A percentile compares a stretch with the other conserved stretches of the same genome.
phyloP scores from a whole-genome alignment of 2,113 vertebrate species.

The Hypanus sabinus region DNA sequence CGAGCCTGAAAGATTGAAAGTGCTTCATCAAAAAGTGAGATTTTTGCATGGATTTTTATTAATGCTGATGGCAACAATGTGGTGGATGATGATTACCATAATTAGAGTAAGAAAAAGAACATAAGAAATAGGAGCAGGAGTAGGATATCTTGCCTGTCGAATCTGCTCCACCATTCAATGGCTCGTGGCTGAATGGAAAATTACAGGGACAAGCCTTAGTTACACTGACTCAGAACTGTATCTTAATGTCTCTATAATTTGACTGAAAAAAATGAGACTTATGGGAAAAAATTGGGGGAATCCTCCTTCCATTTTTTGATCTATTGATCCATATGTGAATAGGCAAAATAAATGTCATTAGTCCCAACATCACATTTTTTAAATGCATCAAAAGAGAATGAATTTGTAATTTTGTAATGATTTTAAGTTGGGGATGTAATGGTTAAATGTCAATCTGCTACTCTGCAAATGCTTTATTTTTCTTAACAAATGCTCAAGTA shows the following conservation, averaged over 20 bases:
- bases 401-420: not conserved
- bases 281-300: not conserved
- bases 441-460: not conserved
- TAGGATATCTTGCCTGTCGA: too few species aligned
- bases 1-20: too few species aligned
- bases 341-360: not conserved
- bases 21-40: too few species aligned
- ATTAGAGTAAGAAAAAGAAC: not conserved
- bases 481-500: not conserved
- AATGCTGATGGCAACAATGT: too few species aligned
- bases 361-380: not conserved
- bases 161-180: too few species aligned
- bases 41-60: too few species aligned
- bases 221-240: not conserved
- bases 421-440: not conserved
- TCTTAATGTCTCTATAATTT: not conserved
- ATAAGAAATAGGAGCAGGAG: too few species aligned
- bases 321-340: not conserved
- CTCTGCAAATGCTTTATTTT: not conserved
- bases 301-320: not conserved
- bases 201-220: not conserved
- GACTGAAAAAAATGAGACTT: not conserved
- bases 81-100: too few species aligned
- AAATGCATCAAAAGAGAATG: not conserved
- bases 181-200: not conserved